These are phyloP conservation scores for Cantharis flavilabris DNA, from an alignment of 2,888 invertebrate genomes.

Conservation along the genomic window DNA sequence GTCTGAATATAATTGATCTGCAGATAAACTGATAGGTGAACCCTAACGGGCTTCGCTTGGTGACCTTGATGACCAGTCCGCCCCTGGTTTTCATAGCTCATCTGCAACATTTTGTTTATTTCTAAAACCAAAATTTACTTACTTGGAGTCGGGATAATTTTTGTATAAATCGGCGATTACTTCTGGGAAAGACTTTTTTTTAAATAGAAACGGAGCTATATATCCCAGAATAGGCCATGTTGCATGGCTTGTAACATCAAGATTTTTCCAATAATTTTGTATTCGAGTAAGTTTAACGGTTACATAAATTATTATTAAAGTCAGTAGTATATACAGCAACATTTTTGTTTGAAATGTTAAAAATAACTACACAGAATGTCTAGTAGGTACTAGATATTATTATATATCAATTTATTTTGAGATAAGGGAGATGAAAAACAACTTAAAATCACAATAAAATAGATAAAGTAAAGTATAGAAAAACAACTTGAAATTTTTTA, in stretches of 20 bases:
- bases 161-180: constrained; percentile 24
- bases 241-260: neutral
- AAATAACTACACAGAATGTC: too few species aligned
- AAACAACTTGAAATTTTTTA: too few species aligned
- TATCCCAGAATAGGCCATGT: neutral
- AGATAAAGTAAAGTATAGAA: neutral
- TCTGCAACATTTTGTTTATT: too few species aligned
- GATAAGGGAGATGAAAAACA: too few species aligned
- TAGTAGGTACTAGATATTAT: too few species aligned
- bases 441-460: neutral
- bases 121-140: neutral
- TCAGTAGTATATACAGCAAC: neutral
- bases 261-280: neutral
- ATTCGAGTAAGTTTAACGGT: neutral
- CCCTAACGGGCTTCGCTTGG: too few species aligned
- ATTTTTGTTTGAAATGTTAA: neutral
- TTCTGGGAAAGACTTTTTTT: neutral
- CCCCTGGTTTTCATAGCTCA: too few species aligned
- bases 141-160: constrained; percentile 35
- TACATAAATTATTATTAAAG: neutral
- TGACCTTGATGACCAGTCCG: too few species aligned
- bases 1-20: too few species aligned
- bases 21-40: too few species aligned
- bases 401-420: too few species aligned
- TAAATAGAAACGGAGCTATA: neutral